Conservation (phyloP, 37 sponge, comb jelly and placozoan genomes). For the Theonella swinhoei region DNA sequence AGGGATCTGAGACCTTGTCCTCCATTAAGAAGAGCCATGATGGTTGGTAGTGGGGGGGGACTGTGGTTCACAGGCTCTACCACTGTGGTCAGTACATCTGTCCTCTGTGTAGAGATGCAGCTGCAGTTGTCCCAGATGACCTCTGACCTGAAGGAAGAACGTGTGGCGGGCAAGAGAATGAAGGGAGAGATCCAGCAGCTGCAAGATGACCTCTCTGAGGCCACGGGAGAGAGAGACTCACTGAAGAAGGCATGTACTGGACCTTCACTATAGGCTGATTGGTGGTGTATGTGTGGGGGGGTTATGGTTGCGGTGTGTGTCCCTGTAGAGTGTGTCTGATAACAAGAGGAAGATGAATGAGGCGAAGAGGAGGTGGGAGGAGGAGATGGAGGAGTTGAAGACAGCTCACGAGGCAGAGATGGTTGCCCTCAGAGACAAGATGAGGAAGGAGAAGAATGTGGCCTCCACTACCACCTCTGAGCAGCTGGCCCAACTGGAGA, state of each 20-base stretch:
- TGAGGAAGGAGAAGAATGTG: constrained; percentile 68
- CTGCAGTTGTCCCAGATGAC: constrained; percentile 18
- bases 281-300: not conserved
- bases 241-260: constrained; percentile 60
- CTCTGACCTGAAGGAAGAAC: constrained; percentile 61
- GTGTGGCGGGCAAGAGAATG: constrained; percentile 43
- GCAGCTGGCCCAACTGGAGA: constrained; percentile 73
- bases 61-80: not conserved
- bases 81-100: not conserved
- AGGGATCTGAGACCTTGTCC: constrained; percentile 69
- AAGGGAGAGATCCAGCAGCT: constrained; percentile 57
- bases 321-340: constrained; percentile 45
- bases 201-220: constrained; percentile 76
- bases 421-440: constrained; percentile 38
- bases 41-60: constrained; percentile 28
- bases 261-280: not conserved
- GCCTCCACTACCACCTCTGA: constrained; percentile 48
- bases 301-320: not conserved
- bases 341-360: constrained; percentile 65
- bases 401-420: constrained; percentile 63
- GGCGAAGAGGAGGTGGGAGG: constrained; percentile 75
- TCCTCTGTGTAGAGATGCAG: constrained; percentile 45
- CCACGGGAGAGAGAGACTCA: constrained; percentile 78
- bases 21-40: constrained; percentile 52
- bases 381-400: constrained; percentile 87